Percentiles rank a stretch among this genome's conserved stretches.
phyloP scores from a whole-genome alignment of 2,888 invertebrate species.

The Tortricodes alternella region DNA sequence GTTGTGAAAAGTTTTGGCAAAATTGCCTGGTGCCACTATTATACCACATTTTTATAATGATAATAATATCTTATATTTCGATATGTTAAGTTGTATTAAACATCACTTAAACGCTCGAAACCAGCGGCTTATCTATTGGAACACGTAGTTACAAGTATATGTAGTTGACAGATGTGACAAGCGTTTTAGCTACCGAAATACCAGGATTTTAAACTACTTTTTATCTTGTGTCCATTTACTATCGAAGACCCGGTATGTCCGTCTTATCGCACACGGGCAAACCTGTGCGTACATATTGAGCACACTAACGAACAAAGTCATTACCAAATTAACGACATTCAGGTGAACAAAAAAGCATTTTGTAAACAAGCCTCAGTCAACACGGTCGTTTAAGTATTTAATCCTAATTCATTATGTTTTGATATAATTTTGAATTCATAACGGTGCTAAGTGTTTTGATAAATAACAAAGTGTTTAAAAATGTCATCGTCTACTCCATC shows the following conservation, averaged over 20 bases:
- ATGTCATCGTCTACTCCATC: slow-evolving; percentile 65
- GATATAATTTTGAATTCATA: slow-evolving; percentile 31
- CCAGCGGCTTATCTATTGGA: slow-evolving; percentile 19
- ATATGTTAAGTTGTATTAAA: no score
- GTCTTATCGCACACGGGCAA: slow-evolving; percentile 74
- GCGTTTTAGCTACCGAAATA: slow-evolving; percentile 74
- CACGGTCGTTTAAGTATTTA: slow-evolving; percentile 61
- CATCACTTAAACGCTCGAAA: slow-evolving; percentile 2
- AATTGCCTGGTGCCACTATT: no score
- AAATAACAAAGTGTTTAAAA: not conserved
- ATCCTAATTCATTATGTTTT: slow-evolving; percentile 44
- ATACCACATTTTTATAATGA: no score
- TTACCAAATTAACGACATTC: slow-evolving; percentile 78
- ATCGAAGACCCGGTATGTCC: slow-evolving; percentile 75
- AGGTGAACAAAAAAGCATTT: slow-evolving; percentile 79
- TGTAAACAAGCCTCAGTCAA: slow-evolving; percentile 72
- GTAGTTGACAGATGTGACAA: slow-evolving; percentile 52
- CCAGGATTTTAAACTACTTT: slow-evolving; percentile 52
- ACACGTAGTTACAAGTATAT: slow-evolving; percentile 42
- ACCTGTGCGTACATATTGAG: slow-evolving; percentile 53
- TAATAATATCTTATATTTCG: no score
- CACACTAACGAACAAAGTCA: slow-evolving; percentile 73
- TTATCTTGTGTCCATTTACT: slow-evolving; percentile 70
- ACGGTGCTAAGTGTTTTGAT: slow-evolving; percentile 21
- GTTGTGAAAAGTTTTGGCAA: no score